Percentiles rank a stretch among this genome's conserved stretches.
Conservation (phyloP, 2,113 vertebrate genomes). For the Menura novaehollandiae region DNA sequence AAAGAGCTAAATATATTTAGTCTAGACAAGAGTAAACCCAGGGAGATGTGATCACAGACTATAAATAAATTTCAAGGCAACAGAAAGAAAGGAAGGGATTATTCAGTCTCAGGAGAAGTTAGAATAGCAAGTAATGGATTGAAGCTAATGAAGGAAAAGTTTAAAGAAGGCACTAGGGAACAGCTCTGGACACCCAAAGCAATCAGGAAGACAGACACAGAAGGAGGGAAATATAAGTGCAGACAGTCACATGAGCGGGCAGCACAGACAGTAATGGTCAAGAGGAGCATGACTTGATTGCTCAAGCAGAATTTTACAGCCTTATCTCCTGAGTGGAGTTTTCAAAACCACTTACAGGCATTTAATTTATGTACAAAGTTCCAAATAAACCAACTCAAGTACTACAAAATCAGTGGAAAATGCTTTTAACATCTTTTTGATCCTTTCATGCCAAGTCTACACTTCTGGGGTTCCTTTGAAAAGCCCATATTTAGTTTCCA, state of each 20-base stretch:
- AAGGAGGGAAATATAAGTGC: not conserved
- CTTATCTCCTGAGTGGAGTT: not conserved
- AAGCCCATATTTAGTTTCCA: not conserved
- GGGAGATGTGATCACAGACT: constrained; percentile 22
- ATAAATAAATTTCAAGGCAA: constrained; percentile 61
- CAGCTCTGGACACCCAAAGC: not conserved
- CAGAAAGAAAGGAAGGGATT: constrained; percentile 14
- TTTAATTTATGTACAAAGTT: not conserved
- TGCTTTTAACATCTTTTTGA: not conserved
- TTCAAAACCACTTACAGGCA: not conserved
- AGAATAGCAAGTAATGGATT: not conserved
- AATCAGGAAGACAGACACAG: not conserved
- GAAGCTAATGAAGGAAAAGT: constrained; percentile 34
- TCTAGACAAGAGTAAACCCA: constrained; percentile 59
- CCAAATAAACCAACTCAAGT: not conserved
- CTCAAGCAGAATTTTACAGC: constrained; percentile 2
- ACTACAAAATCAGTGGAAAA: not conserved
- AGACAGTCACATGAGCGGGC: not conserved
- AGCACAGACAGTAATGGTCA: not conserved
- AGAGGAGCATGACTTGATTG: not conserved
- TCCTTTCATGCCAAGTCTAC: not conserved
- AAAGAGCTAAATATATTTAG: constrained; percentile 62
- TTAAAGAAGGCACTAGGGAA: not conserved
- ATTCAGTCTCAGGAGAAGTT: constrained; percentile 26
- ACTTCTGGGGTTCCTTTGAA: not conserved